phyloP scores from a whole-genome alignment of 1,140 invertebrate species.

The Drosophila orosa region DNA sequence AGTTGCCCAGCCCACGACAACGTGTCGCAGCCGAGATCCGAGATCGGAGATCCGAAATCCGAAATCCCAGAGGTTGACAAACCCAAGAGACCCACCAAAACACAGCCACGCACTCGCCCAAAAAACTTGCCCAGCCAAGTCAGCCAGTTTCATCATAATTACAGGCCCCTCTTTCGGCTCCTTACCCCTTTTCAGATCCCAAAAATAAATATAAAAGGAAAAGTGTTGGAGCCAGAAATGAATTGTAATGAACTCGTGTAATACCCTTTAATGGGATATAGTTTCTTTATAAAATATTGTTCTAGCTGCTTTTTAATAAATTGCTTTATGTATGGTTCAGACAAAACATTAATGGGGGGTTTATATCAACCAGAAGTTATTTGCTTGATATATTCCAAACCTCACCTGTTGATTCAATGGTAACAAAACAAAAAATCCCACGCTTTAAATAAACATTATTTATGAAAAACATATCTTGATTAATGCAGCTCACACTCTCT shows the following conservation, averaged over 20 bases:
- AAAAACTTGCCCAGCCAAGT: constrained; percentile 44
- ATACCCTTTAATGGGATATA: constrained; percentile 23
- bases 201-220: constrained; percentile 42
- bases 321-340: no score
- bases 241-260: constrained; percentile 9
- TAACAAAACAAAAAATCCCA: neutral
- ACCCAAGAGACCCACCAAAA: constrained; percentile 32
- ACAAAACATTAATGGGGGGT: no score
- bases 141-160: constrained; percentile 72
- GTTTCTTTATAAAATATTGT: neutral
- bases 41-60: constrained; percentile 14
- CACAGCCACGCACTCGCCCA: constrained; percentile 47
- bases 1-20: constrained; percentile 36
- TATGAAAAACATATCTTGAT: neutral
- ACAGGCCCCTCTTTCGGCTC: constrained; percentile 33
- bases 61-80: constrained; percentile 52
- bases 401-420: neutral
- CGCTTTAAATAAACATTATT: neutral
- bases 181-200: constrained; percentile 1
- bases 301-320: no score
- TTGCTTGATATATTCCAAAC: neutral
- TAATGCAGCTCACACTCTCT: neutral
- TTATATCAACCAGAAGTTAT: no score
- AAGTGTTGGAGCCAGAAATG: constrained; percentile 31
- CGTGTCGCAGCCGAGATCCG: constrained; percentile 6